These are phyloP conservation scores for Sinhomidia bicolor DNA, from an alignment of 2,888 invertebrate species.

Conservation along the genomic window DNA sequence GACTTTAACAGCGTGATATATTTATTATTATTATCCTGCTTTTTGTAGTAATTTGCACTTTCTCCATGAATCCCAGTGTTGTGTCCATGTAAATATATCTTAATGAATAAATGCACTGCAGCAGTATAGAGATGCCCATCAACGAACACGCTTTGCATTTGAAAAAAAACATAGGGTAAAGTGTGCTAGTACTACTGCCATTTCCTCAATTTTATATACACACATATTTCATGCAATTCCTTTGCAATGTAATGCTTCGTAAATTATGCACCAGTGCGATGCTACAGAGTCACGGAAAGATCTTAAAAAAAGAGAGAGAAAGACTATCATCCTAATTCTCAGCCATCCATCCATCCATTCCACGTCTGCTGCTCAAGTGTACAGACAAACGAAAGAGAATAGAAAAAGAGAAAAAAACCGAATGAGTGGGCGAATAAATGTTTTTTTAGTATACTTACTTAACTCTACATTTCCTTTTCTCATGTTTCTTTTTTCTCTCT, in stretches of 20 bases:
- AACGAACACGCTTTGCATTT: too few relatives aligned
- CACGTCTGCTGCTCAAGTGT: background rate
- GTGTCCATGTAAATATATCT: background rate
- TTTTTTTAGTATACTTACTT: background rate
- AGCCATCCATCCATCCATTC: background rate
- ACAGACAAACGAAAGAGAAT: background rate
- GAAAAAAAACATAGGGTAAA: too few relatives aligned
- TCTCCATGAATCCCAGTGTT: background rate
- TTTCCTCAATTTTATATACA: slow-evolving; percentile 4
- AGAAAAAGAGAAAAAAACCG: background rate
- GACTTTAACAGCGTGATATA: slow-evolving; percentile 30
- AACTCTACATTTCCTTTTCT: background rate
- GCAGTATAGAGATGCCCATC: background rate
- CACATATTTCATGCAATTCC: background rate
- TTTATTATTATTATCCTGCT: slow-evolving; percentile 24
- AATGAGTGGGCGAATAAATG: background rate
- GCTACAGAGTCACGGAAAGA: slow-evolving; percentile 32
- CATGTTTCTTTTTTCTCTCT: background rate
- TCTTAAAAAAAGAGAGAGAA: too few relatives aligned
- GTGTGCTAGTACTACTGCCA: too few relatives aligned
- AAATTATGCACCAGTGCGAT: slow-evolving; percentile 76
- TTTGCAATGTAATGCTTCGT: slow-evolving; percentile 63
- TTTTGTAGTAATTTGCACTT: slow-evolving; percentile 36
- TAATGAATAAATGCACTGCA: background rate
- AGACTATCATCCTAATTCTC: slow-evolving; percentile 37